Evolutionary conservation across 2,888 invertebrate genomes (phyloP), one percentile per base, ranked within the genome.

Genomic region (Aethes cnicana): DNA sequence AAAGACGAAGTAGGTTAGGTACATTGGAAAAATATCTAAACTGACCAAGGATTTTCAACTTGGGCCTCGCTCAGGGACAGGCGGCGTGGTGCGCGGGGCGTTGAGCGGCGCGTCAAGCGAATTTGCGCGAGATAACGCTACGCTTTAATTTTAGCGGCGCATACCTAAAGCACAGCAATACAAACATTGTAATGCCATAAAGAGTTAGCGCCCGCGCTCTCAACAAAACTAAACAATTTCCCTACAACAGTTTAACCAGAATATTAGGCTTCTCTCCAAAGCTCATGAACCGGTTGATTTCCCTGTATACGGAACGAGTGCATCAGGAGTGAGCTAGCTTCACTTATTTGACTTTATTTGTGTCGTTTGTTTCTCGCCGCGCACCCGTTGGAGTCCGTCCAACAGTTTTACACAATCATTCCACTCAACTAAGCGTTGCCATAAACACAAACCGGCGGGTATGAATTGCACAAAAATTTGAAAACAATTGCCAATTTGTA

Each of bases 391-490:
- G 88, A 86, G 72, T 64, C 66, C 62, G 74, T 84, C 88, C 88
- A 88, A 89, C 81, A 81, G 81, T 84, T 89, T 88, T 88, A 88
- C 87, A 88, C 86, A 88, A 88, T 89, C 86, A 88, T 89, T 88
- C 87, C 88, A 88, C 84, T 88, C 86, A 86, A 88, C 87, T 87
- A 86, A 88, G 86, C 88, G 85, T 81, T 78, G 77, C 82, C 84
- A 86, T 88, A 88, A 89, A 88, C 88, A 88, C 81, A 82, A 81
- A 69, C 76, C 81, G 82, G 80, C 84, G 84, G 79, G 81, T 86
- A 88, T 87, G 81, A 84, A 85, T 82, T 80, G 85, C 84, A 78
- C 80, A 83, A 86, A 86, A 85, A 87, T 83, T 74, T 78, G 66
- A 68, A 79, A 79, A 84, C 85, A 87, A 85, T 87, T 87, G 86